Evolutionary conservation across 2,113 vertebrate genomes (phyloP).

Genomic region (Hiodon alosoides): DNA sequence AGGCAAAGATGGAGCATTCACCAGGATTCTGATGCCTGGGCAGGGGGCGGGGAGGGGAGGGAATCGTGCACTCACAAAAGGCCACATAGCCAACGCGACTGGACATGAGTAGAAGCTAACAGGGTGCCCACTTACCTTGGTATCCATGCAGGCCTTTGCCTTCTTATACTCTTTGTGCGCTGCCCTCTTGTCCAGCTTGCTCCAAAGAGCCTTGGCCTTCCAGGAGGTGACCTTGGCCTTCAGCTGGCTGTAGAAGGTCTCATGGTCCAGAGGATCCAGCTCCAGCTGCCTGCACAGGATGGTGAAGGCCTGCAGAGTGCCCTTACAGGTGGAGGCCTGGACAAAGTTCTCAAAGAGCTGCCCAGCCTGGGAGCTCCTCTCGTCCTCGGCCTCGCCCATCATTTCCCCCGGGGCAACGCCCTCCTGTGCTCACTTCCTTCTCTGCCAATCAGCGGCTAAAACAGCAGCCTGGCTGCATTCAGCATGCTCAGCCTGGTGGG

Average conservation of each 20-base stretch:
- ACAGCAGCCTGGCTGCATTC: too few relatives aligned
- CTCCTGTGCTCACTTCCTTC: background rate
- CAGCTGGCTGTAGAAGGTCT: constrained; percentile 78
- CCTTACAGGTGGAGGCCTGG: constrained; percentile 87
- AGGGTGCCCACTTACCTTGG: constrained; percentile 66
- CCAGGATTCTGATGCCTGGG: background rate
- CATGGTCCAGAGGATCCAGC: constrained; percentile 78
- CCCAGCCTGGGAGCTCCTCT: constrained; percentile 73
- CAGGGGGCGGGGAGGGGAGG: background rate
- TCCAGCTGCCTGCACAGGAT: constrained; percentile 85
- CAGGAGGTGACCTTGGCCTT: constrained; percentile 82
- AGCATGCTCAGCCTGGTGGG: too few relatives aligned
- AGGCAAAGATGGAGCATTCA: background rate
- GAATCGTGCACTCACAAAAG: background rate
- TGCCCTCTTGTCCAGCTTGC: constrained; percentile 89
- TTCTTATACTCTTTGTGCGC: constrained; percentile 87
- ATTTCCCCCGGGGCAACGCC: constrained; percentile 20
- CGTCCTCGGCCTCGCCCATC: constrained; percentile 84
- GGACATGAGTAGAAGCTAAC: background rate
- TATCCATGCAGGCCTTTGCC: constrained; percentile 73
- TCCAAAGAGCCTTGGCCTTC: constrained; percentile 95
- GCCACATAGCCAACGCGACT: too few relatives aligned
- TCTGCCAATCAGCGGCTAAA: background rate
- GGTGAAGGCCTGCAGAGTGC: constrained; percentile 89
- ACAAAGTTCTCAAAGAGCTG: constrained; percentile 93